A percentile compares a stretch with the other conserved stretches of the same genome.
Conservation (phyloP, 92 coral and sea anemone species). For the Porites divaricata region DNA sequence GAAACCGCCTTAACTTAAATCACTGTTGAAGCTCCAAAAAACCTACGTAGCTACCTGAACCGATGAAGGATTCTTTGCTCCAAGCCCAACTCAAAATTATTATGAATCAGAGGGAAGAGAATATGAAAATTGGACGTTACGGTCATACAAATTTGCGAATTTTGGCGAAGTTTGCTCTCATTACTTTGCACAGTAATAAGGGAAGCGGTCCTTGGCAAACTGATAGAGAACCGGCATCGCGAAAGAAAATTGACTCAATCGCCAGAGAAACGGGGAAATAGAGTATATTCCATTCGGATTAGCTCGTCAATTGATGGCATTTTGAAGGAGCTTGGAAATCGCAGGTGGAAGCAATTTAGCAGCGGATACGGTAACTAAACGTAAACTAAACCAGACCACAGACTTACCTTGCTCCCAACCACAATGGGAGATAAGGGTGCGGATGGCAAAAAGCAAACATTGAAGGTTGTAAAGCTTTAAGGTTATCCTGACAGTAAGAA, state of each 20-base stretch:
- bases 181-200: not conserved
- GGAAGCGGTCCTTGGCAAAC: not conserved
- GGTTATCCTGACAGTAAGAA: not conserved
- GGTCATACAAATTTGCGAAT: no score
- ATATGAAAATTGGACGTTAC: no score
- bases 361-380: not conserved
- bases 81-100: no score
- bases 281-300: not conserved
- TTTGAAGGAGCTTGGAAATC: not conserved
- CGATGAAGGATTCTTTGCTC: no score
- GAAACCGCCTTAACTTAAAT: not conserved
- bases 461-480: not conserved
- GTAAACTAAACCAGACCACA: not conserved
- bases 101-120: no score
- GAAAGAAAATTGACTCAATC: not conserved
- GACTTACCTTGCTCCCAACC: not conserved
- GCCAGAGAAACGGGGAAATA: not conserved
- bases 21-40: not conserved
- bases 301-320: not conserved
- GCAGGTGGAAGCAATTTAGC: not conserved
- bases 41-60: no score
- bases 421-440: not conserved
- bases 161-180: no score
- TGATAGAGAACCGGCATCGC: not conserved
- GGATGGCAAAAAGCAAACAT: constrained; percentile 6